These are phyloP conservation scores for Cyphomyrus plagiostoma DNA, from an alignment of 2,113 vertebrate species.

Conservation along the genomic window DNA sequence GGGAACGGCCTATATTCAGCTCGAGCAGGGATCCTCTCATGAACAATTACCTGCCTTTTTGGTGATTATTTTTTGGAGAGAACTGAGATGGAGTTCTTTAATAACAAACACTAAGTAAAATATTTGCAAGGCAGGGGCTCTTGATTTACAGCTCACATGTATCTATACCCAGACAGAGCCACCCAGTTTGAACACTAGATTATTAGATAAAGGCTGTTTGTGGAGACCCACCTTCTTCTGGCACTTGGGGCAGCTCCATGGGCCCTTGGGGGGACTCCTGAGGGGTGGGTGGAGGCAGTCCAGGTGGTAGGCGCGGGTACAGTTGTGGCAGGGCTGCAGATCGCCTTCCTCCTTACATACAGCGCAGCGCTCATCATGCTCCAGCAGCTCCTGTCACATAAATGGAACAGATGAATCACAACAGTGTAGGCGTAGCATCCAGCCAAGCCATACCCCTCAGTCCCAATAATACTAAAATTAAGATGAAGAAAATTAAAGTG, in stretches of 20 bases:
- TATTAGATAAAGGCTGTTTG: background rate
- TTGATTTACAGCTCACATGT: background rate
- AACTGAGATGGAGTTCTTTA: background rate
- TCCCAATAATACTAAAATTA: background rate
- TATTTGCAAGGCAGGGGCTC: background rate
- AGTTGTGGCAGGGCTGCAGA: conserved; percentile 81
- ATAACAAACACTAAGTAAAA: background rate
- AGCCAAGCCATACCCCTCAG: background rate
- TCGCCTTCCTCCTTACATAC: conserved; percentile 76
- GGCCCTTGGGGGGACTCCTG: conserved; percentile 72
- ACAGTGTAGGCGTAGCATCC: background rate
- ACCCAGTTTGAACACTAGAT: background rate
- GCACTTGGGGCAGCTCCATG: conserved; percentile 94
- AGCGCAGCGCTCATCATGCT: conserved; percentile 75
- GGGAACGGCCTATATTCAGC: background rate
- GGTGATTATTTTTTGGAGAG: background rate
- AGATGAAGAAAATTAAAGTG: background rate
- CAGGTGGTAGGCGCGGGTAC: conserved; percentile 82
- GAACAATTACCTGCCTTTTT: background rate
- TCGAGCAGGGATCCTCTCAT: background rate
- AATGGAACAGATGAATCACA: background rate
- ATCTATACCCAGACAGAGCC: background rate
- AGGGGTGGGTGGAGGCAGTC: conserved; percentile 83
- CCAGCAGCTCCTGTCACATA: conserved; percentile 67
- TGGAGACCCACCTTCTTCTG: conserved; percentile 80